These are phyloP conservation scores for Magallana gigas DNA, from an alignment of 1,140 invertebrate genomes.

Conservation along the genomic window DNA sequence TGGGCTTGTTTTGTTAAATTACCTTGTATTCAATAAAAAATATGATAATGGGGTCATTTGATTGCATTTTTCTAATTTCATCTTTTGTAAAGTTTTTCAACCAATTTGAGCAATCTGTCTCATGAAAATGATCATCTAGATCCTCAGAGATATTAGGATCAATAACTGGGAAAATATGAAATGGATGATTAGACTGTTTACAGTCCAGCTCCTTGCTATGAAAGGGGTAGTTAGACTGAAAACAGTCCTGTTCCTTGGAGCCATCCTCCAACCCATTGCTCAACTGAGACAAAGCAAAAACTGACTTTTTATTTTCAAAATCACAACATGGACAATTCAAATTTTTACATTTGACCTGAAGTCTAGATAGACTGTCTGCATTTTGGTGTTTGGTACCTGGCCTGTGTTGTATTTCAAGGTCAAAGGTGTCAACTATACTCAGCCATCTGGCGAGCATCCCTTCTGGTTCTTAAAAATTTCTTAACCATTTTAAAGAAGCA, in stretches of 20 bases:
- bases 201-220: not conserved
- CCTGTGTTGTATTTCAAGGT: not conserved
- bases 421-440: not conserved
- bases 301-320: not conserved
- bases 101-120: too few species aligned
- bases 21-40: not conserved
- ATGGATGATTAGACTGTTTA: not conserved
- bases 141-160: not conserved
- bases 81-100: not conserved
- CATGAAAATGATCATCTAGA: too few species aligned
- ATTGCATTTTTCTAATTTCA: constrained; percentile 18
- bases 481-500: constrained; percentile 19
- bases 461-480: constrained; percentile 7
- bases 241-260: not conserved
- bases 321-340: constrained; percentile 14
- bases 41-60: not conserved
- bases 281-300: too few species aligned
- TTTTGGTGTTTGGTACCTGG: not conserved
- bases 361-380: not conserved
- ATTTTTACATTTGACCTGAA: constrained; percentile 17
- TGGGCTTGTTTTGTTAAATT: not conserved
- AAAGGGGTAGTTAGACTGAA: not conserved
- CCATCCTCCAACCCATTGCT: too few species aligned
- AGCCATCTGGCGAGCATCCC: not conserved
- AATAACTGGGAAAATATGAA: not conserved